Base-by-base conservation (phyloP, 2,113 vertebrate species). In the Malurus cyaneus region DNA sequence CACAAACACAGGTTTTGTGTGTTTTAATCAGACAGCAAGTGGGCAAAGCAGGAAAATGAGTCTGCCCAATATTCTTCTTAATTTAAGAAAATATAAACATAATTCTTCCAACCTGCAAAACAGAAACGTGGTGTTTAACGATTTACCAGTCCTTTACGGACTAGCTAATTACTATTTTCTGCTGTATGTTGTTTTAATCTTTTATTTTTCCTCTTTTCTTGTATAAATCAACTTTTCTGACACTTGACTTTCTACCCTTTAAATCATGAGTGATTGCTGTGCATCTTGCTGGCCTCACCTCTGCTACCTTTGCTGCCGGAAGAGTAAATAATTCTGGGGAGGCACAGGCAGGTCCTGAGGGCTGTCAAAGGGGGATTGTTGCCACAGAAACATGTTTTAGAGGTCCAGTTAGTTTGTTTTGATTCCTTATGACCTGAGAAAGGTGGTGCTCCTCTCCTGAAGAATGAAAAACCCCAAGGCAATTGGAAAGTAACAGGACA, bases 91-190 rank as follows among this genome's bases (percentile, higher is more conserved):
- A 52, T 52, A 8, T 41, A 50, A 87, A 71, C 14, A 5, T 47
- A 36, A 13, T n/a, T n/a, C 12, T 90, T 56, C 31, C 36, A 71
- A 77, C 2, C 17, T 82, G 31, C 10, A 64, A 41, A 44, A 26
- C 0, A n/a, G 21, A 31, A 69, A 60, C 7, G 13, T 5, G 4
- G 10, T 42, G 8, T n/a, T 62, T 42, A 50, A 24, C 1, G 2
- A 53, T 67, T 42, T 66, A 49, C 23, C 18, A 34, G 46, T 70
- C 23, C 29, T 42, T 66, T 34, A 21, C 25, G 24, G 23, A 59
- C 32, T 57, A 16, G 36, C 7, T 74, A 39, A 31, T 12, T n/a
- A 67, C 32, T 53, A 50, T 18, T 7, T 9, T 41, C 10, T 44
- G 16, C 15, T 57, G 7, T 42, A 60, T 32, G 23, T 11, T 56